Conservation (phyloP, 2,113 vertebrate species). For the Sterna hirundo region DNA sequence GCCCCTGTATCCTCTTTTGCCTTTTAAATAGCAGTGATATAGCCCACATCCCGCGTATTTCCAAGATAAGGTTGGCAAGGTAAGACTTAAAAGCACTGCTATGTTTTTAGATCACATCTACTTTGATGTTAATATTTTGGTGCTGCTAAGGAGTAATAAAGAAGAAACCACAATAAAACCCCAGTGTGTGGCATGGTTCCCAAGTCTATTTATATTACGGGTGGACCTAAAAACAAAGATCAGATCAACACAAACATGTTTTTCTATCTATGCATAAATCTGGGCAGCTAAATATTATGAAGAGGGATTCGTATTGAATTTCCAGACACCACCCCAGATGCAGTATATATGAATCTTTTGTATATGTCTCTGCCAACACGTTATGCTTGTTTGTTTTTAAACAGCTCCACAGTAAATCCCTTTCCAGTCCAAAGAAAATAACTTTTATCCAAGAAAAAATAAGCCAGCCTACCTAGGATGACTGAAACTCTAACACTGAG, state of each 20-base stretch:
- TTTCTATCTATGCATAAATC: neutral
- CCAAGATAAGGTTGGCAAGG: neutral
- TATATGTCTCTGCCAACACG: neutral
- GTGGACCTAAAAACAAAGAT: neutral
- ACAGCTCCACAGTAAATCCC: neutral
- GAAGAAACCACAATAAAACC: neutral
- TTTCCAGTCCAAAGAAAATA: slow-evolving; percentile 8
- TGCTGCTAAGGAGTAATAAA: neutral
- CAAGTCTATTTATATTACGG: neutral
- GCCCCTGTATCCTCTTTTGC: neutral
- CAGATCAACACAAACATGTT: neutral
- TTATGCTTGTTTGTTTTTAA: neutral
- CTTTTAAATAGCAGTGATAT: neutral
- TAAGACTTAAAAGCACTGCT: neutral
- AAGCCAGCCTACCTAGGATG: neutral
- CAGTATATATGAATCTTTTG: neutral
- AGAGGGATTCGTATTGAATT: neutral
- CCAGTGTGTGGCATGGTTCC: neutral
- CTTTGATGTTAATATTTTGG: neutral
- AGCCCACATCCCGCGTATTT: neutral
- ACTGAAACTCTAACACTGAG: neutral
- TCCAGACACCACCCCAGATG: neutral
- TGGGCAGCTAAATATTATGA: neutral
- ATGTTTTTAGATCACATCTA: neutral
- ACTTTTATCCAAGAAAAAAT: neutral